phyloP scores from a whole-genome alignment of 2,888 invertebrate species.

The Cheilosia grossa region DNA sequence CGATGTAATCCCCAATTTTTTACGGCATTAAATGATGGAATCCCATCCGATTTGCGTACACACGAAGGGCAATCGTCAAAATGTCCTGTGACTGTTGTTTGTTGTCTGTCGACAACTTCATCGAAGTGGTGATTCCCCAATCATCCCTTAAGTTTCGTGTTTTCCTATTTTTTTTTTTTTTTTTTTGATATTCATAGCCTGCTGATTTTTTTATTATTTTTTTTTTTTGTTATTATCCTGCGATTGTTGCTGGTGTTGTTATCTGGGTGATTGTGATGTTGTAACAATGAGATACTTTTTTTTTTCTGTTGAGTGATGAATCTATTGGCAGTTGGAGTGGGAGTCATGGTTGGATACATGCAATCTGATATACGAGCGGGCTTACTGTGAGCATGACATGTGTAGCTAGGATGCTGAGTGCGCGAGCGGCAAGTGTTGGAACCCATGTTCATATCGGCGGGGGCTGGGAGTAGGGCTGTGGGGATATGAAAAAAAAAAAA shows the following conservation, averaged over 20 bases:
- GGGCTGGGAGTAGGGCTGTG: not conserved
- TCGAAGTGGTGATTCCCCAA: conserved; percentile 64
- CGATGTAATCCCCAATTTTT: conserved; percentile 74
- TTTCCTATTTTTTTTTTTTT: conserved; percentile 32
- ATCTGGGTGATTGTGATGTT: conserved; percentile 73
- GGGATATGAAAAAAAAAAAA: not conserved
- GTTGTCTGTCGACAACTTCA: conserved; percentile 67
- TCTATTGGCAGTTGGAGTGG: conserved; percentile 36
- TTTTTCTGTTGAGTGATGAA: conserved; percentile 40
- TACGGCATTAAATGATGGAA: conserved; percentile 74
- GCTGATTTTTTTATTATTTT: conserved; percentile 28
- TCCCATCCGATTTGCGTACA: conserved; percentile 72
- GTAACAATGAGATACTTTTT: conserved; percentile 64
- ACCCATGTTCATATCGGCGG: conserved; percentile 29
- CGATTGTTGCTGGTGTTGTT: conserved; percentile 72
- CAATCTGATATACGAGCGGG: conserved; percentile 35
- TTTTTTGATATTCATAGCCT: conserved; percentile 19
- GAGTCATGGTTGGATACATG: conserved; percentile 20
- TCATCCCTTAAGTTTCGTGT: conserved; percentile 65
- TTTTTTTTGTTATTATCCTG: conserved; percentile 10
- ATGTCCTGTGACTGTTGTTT: conserved; percentile 61
- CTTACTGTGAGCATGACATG: conserved; percentile 24
- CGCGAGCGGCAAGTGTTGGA: conserved; percentile 63
- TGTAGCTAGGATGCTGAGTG: not conserved
- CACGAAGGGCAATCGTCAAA: conserved; percentile 68